phyloP scores from a whole-genome alignment of 1,140 invertebrate genomes.

The Daktulosphaira vitifoliae region DNA sequence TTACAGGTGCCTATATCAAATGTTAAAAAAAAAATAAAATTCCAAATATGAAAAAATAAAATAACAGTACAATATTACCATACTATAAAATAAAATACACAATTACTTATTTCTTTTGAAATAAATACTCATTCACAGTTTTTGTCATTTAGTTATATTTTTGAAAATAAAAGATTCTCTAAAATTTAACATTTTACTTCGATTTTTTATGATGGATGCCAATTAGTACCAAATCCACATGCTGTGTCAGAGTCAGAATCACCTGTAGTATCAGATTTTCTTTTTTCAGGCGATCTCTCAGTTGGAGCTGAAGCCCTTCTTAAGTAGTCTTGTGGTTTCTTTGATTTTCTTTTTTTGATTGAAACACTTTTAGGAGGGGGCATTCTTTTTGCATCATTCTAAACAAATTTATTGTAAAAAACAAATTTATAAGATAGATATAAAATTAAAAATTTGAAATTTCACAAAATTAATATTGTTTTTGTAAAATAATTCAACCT shows the following conservation, averaged over 20 bases:
- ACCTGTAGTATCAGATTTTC: slow-evolving; percentile 38
- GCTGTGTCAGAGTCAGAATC: slow-evolving; percentile 73
- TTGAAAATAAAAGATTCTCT: no score
- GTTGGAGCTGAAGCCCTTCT: slow-evolving; percentile 36
- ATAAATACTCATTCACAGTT: no score
- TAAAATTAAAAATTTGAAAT: neutral
- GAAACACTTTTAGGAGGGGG: slow-evolving; percentile 59
- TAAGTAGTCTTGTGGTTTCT: slow-evolving; percentile 50
- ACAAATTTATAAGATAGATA: neutral
- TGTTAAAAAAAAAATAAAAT: no score
- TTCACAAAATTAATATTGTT: slow-evolving; percentile 38
- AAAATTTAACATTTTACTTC: no score
- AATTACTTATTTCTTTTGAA: no score
- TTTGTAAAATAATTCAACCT: slow-evolving; percentile 35
- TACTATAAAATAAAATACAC: no score
- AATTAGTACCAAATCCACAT: slow-evolving; percentile 67
- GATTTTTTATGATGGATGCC: slow-evolving; percentile 47
- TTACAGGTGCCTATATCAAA: no score
- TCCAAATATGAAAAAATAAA: no score
- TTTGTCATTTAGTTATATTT: no score
- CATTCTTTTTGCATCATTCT: slow-evolving; percentile 44
- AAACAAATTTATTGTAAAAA: neutral
- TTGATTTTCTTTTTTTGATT: slow-evolving; percentile 54
- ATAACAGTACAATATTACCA: no score
- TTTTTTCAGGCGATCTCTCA: slow-evolving; percentile 39